Conservation (phyloP, 2,888 invertebrate genomes). For the Spialia ferax region DNA sequence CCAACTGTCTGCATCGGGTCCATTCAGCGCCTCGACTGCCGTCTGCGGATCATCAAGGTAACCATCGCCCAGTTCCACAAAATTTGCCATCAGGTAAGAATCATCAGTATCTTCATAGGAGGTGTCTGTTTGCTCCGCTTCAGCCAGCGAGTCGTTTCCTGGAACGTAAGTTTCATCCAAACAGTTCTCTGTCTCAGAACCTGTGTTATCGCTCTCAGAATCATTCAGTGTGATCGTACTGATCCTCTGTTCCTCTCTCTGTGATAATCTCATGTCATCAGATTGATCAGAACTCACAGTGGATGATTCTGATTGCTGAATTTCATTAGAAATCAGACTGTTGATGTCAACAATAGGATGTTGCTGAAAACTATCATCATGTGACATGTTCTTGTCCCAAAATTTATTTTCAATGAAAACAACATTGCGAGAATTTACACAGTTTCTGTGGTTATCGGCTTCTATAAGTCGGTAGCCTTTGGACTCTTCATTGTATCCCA, state of each 20-base stretch:
- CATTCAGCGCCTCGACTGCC: not conserved
- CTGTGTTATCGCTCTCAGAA: not conserved
- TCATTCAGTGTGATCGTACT: not conserved
- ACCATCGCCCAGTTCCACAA: not conserved
- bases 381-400: not conserved
- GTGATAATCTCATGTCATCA: slow-evolving; percentile 1
- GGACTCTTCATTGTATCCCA: not conserved
- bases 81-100: not conserved
- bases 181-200: not conserved
- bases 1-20: not conserved
- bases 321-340: not conserved
- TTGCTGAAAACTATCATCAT: not conserved
- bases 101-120: not conserved
- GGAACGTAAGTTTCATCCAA: not conserved
- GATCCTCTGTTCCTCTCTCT: not conserved
- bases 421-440: not conserved
- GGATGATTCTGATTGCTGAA: not conserved
- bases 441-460: not conserved
- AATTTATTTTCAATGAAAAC: not conserved
- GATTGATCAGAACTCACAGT: not conserved
- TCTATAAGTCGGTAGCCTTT: not conserved
- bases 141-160: not conserved
- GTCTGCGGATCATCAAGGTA: slow-evolving; percentile 4
- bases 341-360: not conserved
- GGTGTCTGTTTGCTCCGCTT: not conserved